Conservation (phyloP, 1,140 invertebrate genomes). For the Drosophila repleta region DNA sequence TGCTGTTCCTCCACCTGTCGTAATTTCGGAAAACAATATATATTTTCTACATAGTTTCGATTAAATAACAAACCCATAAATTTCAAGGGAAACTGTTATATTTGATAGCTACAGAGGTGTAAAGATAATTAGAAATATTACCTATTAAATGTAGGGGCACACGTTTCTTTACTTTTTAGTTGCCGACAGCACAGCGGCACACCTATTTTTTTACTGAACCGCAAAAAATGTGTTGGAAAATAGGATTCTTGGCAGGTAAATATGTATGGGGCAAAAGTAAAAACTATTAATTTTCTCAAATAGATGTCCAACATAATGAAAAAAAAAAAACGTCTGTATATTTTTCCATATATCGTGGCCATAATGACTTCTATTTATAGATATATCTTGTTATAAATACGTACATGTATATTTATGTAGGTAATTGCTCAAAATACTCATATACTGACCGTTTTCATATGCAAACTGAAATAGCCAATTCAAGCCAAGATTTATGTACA, state of each 20-base stretch:
- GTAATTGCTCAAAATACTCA: too few species aligned
- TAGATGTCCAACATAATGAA: not conserved
- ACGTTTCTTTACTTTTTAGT: slow-evolving; percentile 70
- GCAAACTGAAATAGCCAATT: too few species aligned
- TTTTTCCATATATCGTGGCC: too few species aligned
- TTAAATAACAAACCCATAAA: slow-evolving; percentile 67
- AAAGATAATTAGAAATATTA: slow-evolving; percentile 74
- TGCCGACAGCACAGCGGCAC: slow-evolving; percentile 75
- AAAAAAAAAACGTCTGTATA: too few species aligned
- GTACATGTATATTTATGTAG: too few species aligned
- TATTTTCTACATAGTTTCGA: slow-evolving; percentile 63
- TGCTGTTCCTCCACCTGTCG: slow-evolving; percentile 68
- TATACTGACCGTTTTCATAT: too few species aligned
- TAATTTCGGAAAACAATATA: slow-evolving; percentile 60
- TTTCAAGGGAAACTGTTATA: slow-evolving; percentile 70
- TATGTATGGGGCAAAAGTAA: not conserved
- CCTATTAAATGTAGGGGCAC: slow-evolving; percentile 63
- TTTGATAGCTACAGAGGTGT: slow-evolving; percentile 73
- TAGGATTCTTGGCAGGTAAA: slow-evolving; percentile 27
- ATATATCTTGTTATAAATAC: too few species aligned
- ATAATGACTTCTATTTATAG: too few species aligned
- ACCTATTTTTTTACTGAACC: slow-evolving; percentile 60
- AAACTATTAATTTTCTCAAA: not conserved
- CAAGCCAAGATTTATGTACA: too few species aligned
- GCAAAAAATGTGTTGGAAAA: slow-evolving; percentile 75